Evolutionary conservation across 2,113 vertebrate genomes (phyloP).

Genomic region (Pipra filicauda): DNA sequence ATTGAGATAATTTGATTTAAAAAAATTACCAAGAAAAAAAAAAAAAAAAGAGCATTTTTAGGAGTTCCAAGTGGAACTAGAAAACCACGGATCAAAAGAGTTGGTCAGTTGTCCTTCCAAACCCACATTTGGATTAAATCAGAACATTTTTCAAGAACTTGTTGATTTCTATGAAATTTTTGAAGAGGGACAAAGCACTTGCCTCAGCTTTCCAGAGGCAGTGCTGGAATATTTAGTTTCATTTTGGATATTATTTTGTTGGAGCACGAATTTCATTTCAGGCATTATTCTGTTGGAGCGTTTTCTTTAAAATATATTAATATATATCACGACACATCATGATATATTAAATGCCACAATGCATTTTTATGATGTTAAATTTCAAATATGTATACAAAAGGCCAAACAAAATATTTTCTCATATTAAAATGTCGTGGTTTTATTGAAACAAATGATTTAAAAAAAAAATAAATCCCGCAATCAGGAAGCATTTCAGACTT

Average conservation of each 20-base stretch:
- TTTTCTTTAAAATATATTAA: neutral
- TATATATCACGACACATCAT: neutral
- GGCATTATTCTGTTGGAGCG: neutral
- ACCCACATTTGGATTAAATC: neutral
- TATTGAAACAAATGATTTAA: neutral
- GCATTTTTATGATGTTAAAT: neutral
- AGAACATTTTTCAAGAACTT: neutral
- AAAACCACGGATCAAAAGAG: neutral
- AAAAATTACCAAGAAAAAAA: neutral
- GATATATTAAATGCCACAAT: neutral
- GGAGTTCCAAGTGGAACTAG: neutral
- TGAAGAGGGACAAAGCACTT: neutral
- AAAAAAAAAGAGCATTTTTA: neutral
- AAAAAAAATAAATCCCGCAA: neutral
- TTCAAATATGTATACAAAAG: neutral
- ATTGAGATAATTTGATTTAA: neutral
- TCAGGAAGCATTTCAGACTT: neutral
- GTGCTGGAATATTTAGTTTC: neutral
- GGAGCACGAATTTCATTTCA: neutral
- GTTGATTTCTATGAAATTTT: neutral
- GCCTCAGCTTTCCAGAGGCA: neutral
- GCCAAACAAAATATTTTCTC: slow-evolving; percentile 18
- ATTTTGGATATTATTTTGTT: neutral
- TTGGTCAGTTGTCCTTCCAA: neutral
- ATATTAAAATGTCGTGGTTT: neutral